phyloP scores from a whole-genome alignment of 2,113 vertebrate species.

The Xiphophorus couchianus region DNA sequence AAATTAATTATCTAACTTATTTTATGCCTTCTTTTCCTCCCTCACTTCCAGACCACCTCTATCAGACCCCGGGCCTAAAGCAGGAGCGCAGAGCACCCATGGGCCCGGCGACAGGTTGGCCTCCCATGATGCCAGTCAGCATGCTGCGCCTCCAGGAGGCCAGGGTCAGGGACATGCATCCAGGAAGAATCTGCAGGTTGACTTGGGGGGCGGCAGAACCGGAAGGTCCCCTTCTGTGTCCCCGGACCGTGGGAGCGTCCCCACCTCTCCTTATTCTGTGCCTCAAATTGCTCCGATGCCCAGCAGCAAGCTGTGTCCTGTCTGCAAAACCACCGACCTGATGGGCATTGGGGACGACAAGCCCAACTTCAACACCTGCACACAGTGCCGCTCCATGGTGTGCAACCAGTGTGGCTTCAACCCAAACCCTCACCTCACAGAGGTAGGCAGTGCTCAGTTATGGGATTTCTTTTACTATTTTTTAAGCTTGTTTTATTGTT shows the following conservation, averaged over 20 bases:
- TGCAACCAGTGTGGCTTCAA: constrained; percentile 99
- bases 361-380: constrained; percentile 93
- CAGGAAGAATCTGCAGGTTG: constrained; percentile 80
- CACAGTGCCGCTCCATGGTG: constrained; percentile 92
- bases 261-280: constrained; percentile 94
- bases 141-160: constrained; percentile 52
- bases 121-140: constrained; percentile 65
- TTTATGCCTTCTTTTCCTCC: constrained; percentile 27
- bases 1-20: constrained; percentile 3
- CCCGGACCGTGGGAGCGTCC: constrained; percentile 89
- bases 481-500: not conserved
- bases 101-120: constrained; percentile 76
- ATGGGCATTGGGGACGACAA: constrained; percentile 85
- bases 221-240: constrained; percentile 84
- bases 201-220: constrained; percentile 71
- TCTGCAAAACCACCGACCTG: constrained; percentile 97
- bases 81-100: constrained; percentile 62
- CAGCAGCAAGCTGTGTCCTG: constrained; percentile 96
- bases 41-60: constrained; percentile 64
- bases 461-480: not conserved
- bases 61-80: constrained; percentile 73
- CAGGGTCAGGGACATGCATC: constrained; percentile 73
- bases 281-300: constrained; percentile 98
- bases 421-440: constrained; percentile 96
- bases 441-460: constrained; percentile 82